Conservation (phyloP, 2,113 vertebrate species). For the Pteruthius melanotis region DNA sequence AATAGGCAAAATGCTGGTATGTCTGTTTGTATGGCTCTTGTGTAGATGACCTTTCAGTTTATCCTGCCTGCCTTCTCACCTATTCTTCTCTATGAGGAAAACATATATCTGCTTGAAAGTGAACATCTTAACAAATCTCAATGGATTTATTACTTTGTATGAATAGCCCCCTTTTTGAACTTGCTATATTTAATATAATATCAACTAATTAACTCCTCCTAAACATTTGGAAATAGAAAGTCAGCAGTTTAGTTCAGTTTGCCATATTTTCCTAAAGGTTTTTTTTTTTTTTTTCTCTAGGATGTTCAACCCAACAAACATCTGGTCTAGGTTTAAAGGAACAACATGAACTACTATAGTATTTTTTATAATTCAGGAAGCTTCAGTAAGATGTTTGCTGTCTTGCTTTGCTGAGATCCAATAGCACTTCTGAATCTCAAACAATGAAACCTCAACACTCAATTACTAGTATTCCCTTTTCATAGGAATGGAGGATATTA, state of each 20-base stretch:
- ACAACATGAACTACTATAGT: not conserved
- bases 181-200: not conserved
- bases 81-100: not conserved
- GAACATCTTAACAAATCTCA: not conserved
- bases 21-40: not conserved
- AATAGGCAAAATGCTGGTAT: not conserved
- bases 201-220: not conserved
- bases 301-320: not conserved
- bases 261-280: not conserved
- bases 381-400: not conserved
- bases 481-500: not conserved
- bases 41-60: not conserved
- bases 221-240: not conserved
- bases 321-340: not conserved
- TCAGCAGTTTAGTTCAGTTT: not conserved
- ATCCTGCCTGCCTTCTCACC: not conserved
- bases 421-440: not conserved
- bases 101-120: not conserved
- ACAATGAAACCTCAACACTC: not conserved
- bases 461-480: not conserved
- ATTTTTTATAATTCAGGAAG: not conserved
- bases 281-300: not conserved
- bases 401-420: not conserved
- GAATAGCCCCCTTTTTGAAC: not conserved
- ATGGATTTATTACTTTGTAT: not conserved